These are phyloP conservation scores for Naja naja DNA, from an alignment of 2,113 vertebrate genomes.

Conservation along the genomic window DNA sequence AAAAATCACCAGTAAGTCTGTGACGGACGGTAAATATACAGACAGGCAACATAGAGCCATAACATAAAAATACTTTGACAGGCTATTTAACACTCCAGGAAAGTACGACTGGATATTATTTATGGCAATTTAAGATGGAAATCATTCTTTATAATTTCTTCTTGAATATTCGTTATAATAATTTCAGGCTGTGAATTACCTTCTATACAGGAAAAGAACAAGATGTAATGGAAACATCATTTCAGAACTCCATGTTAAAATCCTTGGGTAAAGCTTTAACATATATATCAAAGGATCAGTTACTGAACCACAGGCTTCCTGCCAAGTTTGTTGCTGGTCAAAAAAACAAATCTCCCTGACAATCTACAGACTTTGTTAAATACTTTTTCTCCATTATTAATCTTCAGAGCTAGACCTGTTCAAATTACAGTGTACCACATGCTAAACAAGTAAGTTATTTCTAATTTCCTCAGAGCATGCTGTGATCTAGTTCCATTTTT, in stretches of 20 bases:
- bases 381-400: conserved; percentile 83
- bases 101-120: background rate
- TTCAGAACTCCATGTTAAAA: conserved; percentile 74
- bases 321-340: conserved; percentile 81
- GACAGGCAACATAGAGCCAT: background rate
- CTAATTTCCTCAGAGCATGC: background rate
- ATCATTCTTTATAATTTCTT: background rate
- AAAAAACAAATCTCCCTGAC: conserved; percentile 85
- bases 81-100: background rate
- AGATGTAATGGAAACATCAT: conserved; percentile 64
- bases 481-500: background rate
- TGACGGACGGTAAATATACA: conserved; percentile 1
- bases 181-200: conserved; percentile 9
- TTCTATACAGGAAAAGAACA: conserved; percentile 65
- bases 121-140: background rate
- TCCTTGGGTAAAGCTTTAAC: conserved; percentile 84
- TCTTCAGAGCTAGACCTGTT: conserved; percentile 85
- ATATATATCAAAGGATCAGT: conserved; percentile 81
- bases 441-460: conserved; percentile 84
- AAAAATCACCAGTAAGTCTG: conserved; percentile 81
- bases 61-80: background rate
- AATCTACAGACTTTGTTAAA: conserved; percentile 88
- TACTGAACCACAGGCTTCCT: conserved; percentile 83
- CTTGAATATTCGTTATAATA: background rate
- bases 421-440: conserved; percentile 85